Evolutionary conservation across 2,113 vertebrate genomes (phyloP), one percentile per base, ranked within the genome.

Genomic region (Echinops telfairi): DNA sequence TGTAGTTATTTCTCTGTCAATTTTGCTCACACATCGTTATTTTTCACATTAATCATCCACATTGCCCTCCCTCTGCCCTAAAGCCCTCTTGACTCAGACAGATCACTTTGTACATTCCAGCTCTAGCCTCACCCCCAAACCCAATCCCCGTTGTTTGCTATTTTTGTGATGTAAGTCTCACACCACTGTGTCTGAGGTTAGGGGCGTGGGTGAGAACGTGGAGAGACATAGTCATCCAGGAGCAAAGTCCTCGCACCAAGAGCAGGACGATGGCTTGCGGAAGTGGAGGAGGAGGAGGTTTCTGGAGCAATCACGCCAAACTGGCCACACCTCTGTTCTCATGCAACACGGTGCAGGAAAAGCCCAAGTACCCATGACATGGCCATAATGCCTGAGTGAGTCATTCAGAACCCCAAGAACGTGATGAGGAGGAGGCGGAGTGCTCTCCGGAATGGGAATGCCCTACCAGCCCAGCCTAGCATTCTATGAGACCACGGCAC

Each of bases 311-410:
- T 70, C 70, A 89, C 22, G 22, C 11, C 33, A 47, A 12, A 64
- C 9, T 47, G 11, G 57, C 87, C 86, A 47, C 87, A 91, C 92
- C 84, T 83, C 20, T 79, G 53, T 82, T 87, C 47, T 89, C 82
- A 70, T 36, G 87, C 47, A 43, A 31, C 14, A 33, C 29, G 36
- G 19, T 4, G 53, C 31, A 79, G 75, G 79, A 58, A 66, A 82
- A 40, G 27, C 9, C 81, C 64, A 31, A 2, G 36, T 5, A n/a
- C 31, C 43, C 57, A 25, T 66, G 92, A 40, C 58, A 22, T 17
- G 53, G 33, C 10, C 78, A 11, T 70, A 22, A 68, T 70, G 87
- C 81, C 86, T 78, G 40, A 43, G 23, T 12, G n/a, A 81, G 77
- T 94, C 31, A 88, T 20, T 83, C 58, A 93, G 53, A 78, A 40